Percentiles rank a stretch among this genome's conserved stretches.
phyloP scores from a whole-genome alignment of 2,888 invertebrate genomes.

The Gisinianus flammeolus region DNA sequence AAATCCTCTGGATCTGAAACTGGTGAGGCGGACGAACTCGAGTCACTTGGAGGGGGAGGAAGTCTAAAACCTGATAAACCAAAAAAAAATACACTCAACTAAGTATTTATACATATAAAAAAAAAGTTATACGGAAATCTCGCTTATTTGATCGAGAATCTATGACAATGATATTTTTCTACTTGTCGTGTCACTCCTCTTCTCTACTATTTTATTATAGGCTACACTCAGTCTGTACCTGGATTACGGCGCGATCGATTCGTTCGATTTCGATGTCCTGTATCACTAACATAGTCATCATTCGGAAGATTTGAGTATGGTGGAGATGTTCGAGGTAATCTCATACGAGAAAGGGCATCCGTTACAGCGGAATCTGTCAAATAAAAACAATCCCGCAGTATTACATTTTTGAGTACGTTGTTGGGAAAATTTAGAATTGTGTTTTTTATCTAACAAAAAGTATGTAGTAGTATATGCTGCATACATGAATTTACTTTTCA shows the following conservation, averaged over 20 bases:
- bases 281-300: slow-evolving; percentile 58
- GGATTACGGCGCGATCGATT: slow-evolving; percentile 55
- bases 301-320: slow-evolving; percentile 57
- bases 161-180: no score
- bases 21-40: slow-evolving; percentile 56
- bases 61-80: slow-evolving; percentile 37
- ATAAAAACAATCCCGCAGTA: slow-evolving; percentile 55
- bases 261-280: slow-evolving; percentile 55
- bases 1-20: slow-evolving; percentile 58
- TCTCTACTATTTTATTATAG: no score
- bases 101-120: no score
- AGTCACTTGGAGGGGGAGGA: slow-evolving; percentile 56
- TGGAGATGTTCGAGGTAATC: slow-evolving; percentile 57
- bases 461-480: no score
- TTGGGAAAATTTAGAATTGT: no score
- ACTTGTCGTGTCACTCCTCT: neutral
- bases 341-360: slow-evolving; percentile 61
- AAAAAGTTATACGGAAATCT: no score
- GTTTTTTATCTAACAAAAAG: no score
- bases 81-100: neutral
- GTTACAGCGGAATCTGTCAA: slow-evolving; percentile 62
- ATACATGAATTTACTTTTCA: no score
- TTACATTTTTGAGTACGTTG: no score
- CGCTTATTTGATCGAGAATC: no score
- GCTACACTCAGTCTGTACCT: slow-evolving; percentile 38